Percentiles rank a stretch among this genome's conserved stretches.
These are phyloP conservation scores for Pseudomyrmex cubaensis DNA, from an alignment of 1,140 invertebrate genomes.

Conservation along the genomic window DNA sequence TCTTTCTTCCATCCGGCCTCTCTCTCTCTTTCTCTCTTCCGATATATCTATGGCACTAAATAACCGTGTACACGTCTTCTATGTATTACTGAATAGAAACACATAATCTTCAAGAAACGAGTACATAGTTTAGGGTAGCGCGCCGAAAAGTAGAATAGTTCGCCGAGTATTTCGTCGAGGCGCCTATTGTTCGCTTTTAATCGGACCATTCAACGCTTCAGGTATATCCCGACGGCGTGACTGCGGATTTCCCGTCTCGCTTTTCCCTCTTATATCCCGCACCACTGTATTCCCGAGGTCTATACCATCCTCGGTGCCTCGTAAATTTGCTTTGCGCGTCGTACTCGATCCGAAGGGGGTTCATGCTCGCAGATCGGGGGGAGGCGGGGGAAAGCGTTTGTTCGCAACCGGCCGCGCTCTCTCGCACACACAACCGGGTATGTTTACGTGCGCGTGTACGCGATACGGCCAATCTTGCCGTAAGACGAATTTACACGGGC, in stretches of 20 bases:
- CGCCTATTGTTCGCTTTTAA: slow-evolving; percentile 76
- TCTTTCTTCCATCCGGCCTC: background rate
- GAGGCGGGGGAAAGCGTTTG: background rate
- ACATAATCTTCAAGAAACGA: slow-evolving; percentile 20
- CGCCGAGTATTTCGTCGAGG: slow-evolving; percentile 42
- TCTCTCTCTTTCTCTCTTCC: background rate
- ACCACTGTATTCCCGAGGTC: background rate
- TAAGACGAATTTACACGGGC: slow-evolving; percentile 4
- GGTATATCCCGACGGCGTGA: slow-evolving; percentile 26
- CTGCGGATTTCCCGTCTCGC: slow-evolving; percentile 34
- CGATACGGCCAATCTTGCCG: background rate
- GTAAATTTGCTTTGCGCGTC: slow-evolving; percentile 71
- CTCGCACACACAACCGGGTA: background rate
- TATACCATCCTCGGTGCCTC: slow-evolving; percentile 39
- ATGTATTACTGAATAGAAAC: background rate
- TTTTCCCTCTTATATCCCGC: background rate
- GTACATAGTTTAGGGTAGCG: background rate
- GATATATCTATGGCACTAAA: background rate
- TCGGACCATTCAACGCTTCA: slow-evolving; percentile 74
- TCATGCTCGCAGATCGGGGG: slow-evolving; percentile 43
- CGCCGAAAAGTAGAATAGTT: slow-evolving; percentile 38
- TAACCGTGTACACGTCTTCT: background rate
- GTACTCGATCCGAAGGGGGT: slow-evolving; percentile 41
- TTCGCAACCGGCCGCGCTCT: slow-evolving; percentile 20
- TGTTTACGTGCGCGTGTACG: background rate